phyloP scores from a whole-genome alignment of 2,797 vertebrate species.

The Premnoplex brunnescens region DNA sequence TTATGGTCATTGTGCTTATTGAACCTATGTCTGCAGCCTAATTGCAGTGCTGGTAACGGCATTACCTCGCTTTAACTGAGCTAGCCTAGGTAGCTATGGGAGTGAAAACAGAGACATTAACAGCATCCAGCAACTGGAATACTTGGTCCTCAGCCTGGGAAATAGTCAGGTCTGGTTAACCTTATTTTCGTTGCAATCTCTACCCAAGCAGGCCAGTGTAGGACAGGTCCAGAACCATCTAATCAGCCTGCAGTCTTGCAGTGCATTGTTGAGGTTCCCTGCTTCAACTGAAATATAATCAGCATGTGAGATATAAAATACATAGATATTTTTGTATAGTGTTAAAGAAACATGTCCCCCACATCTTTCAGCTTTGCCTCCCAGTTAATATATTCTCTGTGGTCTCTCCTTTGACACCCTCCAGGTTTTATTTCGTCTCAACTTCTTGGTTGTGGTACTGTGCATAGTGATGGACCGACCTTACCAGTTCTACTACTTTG shows the following conservation, averaged over 20 bases:
- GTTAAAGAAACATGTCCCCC: not conserved
- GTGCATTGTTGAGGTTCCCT: not conserved
- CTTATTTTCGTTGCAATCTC: not conserved
- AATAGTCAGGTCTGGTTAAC: not conserved
- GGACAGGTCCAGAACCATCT: not conserved
- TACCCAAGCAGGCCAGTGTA: not conserved
- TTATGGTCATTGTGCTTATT: not conserved
- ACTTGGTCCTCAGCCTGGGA: not conserved
- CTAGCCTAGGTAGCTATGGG: not conserved
- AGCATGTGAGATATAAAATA: not conserved
- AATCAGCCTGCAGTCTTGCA: not conserved
- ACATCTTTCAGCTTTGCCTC: not conserved
- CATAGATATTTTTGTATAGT: fast-evolving
- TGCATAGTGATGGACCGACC: conserved; percentile 96
- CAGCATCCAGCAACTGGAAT: not conserved
- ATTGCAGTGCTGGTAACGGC: not conserved
- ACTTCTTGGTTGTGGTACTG: conserved; percentile 95
- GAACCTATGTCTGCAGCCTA: fast-evolving
- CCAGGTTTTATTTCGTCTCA: conserved; percentile 96
- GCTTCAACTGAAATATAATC: not conserved
- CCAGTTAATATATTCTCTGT: not conserved
- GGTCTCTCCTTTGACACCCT: not conserved
- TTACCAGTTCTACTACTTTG: conserved; percentile 99
- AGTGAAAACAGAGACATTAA: not conserved
- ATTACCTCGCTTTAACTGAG: not conserved